These are phyloP conservation scores for Melanotus villosus DNA, from an alignment of 2,888 invertebrate species.

Conservation along the genomic window DNA sequence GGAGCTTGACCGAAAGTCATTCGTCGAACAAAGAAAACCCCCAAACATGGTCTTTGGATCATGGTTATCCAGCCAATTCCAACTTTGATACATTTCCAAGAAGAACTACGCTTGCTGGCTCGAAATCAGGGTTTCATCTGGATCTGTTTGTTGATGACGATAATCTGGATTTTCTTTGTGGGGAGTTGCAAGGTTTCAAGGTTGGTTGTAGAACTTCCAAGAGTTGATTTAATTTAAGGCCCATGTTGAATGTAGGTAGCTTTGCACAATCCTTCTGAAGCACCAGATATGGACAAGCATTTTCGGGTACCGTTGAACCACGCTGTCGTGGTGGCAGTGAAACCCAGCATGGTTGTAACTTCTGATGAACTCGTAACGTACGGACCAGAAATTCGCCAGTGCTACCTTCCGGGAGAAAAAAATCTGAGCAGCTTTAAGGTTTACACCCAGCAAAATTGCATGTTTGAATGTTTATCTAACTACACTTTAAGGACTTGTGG, in stretches of 20 bases:
- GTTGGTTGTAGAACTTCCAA: too few species aligned
- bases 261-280: slow-evolving; percentile 77
- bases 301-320: slow-evolving; percentile 78
- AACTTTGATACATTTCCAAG: slow-evolving; percentile 75
- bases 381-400: slow-evolving; percentile 75
- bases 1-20: too few species aligned
- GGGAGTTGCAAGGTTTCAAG: slow-evolving; percentile 26
- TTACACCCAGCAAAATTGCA: slow-evolving; percentile 80
- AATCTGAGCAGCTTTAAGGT: slow-evolving; percentile 76
- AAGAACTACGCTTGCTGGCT: slow-evolving; percentile 69
- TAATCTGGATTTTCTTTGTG: slow-evolving; percentile 20
- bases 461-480: slow-evolving; percentile 80
- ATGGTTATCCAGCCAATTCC: slow-evolving; percentile 72
- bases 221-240: too few species aligned
- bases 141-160: not conserved
- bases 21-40: not conserved
- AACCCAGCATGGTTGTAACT: slow-evolving; percentile 81
- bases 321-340: slow-evolving; percentile 78
- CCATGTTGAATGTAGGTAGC: slow-evolving; percentile 73
- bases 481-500: slow-evolving; percentile 70
- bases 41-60: slow-evolving; percentile 73
- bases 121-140: slow-evolving; percentile 62
- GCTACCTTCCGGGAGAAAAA: slow-evolving; percentile 77
- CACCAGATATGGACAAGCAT: slow-evolving; percentile 78
- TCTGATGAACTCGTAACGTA: slow-evolving; percentile 76